A percentile compares a stretch with the other conserved stretches of the same genome.
These are phyloP conservation scores for Drosophila helvetica DNA, from an alignment of 2,888 invertebrate species.

Conservation along the genomic window DNA sequence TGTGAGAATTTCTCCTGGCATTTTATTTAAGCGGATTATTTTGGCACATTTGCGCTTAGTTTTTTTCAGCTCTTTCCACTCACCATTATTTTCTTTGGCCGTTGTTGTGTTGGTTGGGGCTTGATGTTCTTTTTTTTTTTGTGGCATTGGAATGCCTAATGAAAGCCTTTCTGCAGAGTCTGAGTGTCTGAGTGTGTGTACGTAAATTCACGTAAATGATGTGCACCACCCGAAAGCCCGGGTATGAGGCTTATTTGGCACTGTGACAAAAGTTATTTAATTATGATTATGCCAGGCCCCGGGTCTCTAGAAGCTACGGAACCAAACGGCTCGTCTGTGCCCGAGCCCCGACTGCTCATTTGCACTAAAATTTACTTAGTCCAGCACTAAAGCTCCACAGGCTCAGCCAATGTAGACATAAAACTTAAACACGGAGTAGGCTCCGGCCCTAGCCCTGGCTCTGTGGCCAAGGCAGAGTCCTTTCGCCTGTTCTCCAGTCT, in stretches of 20 bases:
- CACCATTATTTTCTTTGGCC: constrained; percentile 25
- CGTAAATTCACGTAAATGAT: constrained; percentile 73
- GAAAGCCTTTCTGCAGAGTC: constrained; percentile 56
- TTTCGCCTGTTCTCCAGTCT: background rate
- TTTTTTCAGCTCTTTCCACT: constrained; percentile 31
- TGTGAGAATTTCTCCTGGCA: constrained; percentile 64
- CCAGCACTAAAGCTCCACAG: constrained; percentile 74
- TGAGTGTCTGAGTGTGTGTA: constrained; percentile 32
- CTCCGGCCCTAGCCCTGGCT: constrained; percentile 2
- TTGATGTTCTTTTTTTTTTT: constrained; percentile 20
- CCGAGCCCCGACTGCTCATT: constrained; percentile 63
- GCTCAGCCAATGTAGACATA: constrained; percentile 72
- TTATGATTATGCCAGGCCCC: constrained; percentile 68
- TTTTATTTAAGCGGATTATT: constrained; percentile 79
- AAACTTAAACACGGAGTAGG: constrained; percentile 62
- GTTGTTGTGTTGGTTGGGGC: constrained; percentile 13
- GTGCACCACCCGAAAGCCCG: constrained; percentile 41
- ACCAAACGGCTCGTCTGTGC: constrained; percentile 51
- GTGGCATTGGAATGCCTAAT: constrained; percentile 70
- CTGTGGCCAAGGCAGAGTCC: constrained; percentile 1
- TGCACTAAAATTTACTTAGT: constrained; percentile 72
- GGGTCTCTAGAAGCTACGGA: constrained; percentile 26
- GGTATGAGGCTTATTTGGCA: constrained; percentile 57
- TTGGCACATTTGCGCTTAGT: constrained; percentile 68
- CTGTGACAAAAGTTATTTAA: constrained; percentile 77